These are phyloP conservation scores for Pomphorhynchus laevis DNA, from an alignment of 1,140 invertebrate genomes.

Conservation along the genomic window DNA sequence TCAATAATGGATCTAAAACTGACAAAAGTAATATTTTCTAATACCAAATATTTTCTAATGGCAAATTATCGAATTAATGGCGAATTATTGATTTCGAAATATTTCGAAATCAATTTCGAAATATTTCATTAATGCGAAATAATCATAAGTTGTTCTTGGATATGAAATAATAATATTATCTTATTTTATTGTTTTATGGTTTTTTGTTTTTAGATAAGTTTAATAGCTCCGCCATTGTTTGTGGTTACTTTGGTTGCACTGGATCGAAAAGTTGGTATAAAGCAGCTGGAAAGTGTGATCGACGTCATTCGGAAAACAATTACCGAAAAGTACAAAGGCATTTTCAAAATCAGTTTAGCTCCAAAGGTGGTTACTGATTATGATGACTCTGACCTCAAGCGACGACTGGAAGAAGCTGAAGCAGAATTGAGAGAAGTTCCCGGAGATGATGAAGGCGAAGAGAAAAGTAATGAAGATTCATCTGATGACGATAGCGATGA, in stretches of 20 bases:
- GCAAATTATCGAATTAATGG: too few relatives aligned
- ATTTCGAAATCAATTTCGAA: too few relatives aligned
- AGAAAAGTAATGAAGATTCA: background rate
- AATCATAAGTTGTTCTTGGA: too few relatives aligned
- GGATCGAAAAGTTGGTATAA: slow-evolving; percentile 61
- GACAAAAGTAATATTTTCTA: too few relatives aligned
- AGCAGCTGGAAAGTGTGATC: slow-evolving; percentile 48
- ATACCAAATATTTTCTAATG: too few relatives aligned
- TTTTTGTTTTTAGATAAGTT: slow-evolving; percentile 49
- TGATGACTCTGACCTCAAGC: slow-evolving; percentile 35
- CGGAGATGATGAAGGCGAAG: slow-evolving; percentile 22
- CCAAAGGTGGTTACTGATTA: slow-evolving; percentile 87
- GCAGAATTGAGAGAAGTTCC: slow-evolving; percentile 64
- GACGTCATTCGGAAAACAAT: slow-evolving; percentile 51
- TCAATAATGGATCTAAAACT: too few relatives aligned
- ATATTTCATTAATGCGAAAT: too few relatives aligned
- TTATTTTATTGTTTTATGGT: too few relatives aligned
- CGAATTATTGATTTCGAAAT: too few relatives aligned
- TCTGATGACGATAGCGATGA: slow-evolving; percentile 22
- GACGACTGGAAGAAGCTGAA: slow-evolving; percentile 62
- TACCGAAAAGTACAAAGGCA: slow-evolving; percentile 39
- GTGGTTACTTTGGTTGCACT: slow-evolving; percentile 90
- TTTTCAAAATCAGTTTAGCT: slow-evolving; percentile 67
- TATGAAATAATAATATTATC: too few relatives aligned
- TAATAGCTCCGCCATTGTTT: slow-evolving; percentile 87